Percentiles rank a stretch among this genome's conserved stretches.
Conservation (phyloP, 2,797 vertebrate species). For the Alca torda region DNA sequence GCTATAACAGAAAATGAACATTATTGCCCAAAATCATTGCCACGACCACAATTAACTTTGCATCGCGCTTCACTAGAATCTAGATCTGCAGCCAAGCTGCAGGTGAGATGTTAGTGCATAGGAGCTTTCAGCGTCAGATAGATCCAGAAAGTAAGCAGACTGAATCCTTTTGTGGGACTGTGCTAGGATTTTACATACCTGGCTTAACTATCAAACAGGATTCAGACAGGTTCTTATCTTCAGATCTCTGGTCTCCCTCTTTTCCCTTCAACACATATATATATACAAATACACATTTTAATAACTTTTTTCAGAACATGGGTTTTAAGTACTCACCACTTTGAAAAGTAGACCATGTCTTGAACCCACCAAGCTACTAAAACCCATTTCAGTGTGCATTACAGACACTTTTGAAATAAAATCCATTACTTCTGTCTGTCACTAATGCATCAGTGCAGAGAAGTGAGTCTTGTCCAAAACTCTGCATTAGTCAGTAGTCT, state of each 20-base stretch:
- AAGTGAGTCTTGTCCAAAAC: background rate
- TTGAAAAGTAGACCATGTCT: background rate
- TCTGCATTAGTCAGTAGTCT: background rate
- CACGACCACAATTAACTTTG: background rate
- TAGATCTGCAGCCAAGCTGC: background rate
- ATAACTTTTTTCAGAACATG: background rate
- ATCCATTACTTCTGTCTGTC: background rate
- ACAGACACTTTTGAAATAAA: background rate
- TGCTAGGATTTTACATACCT: background rate
- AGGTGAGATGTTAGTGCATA: background rate
- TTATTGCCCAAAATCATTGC: background rate
- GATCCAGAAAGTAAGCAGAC: background rate
- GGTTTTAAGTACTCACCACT: background rate
- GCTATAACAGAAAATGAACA: background rate
- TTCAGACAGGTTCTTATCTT: background rate
- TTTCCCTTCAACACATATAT: background rate
- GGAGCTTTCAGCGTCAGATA: background rate
- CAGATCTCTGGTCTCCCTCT: background rate
- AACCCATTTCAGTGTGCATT: background rate
- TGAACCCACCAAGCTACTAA: background rate
- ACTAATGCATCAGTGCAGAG: background rate
- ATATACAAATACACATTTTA: background rate
- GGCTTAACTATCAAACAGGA: background rate
- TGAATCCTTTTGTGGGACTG: background rate
- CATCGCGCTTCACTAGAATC: background rate